Evolutionary conservation across 2,797 vertebrate genomes (phyloP).

Genomic region (Lutjanus argentimaculatus): DNA sequence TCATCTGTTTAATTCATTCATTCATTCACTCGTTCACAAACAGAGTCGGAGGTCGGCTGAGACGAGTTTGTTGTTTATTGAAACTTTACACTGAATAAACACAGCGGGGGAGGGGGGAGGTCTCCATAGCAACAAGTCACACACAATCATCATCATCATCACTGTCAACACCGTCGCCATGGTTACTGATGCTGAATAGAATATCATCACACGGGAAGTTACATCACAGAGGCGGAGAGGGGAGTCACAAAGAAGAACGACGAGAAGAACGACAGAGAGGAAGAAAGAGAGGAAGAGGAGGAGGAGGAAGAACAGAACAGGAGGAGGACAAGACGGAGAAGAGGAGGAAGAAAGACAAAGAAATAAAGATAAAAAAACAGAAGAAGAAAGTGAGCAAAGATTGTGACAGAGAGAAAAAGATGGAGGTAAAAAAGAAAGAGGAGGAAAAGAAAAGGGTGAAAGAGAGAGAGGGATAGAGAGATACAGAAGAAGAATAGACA

Average conservation of each 20-base stretch:
- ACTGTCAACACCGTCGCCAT: slow-evolving; percentile 70
- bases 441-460: background rate
- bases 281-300: background rate
- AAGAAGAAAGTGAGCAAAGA: background rate
- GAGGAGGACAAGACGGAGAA: background rate
- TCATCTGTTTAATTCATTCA: too few species aligned
- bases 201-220: slow-evolving; percentile 67
- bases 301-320: background rate
- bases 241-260: slow-evolving; percentile 41
- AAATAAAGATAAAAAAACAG: too few species aligned
- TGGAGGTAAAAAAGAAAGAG: background rate
- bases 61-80: slow-evolving; percentile 71
- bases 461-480: background rate
- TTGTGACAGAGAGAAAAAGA: background rate
- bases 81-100: slow-evolving; percentile 76
- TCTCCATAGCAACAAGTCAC: slow-evolving; percentile 77
- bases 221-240: slow-evolving; percentile 66
- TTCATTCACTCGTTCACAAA: background rate
- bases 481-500: slow-evolving; percentile 3
- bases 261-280: background rate
- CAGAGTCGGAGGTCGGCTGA: slow-evolving; percentile 14
- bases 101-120: slow-evolving; percentile 26
- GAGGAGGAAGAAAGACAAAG: background rate
- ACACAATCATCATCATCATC: slow-evolving; percentile 56
- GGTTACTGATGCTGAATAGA: slow-evolving; percentile 69